Conservation (phyloP, 1,140 invertebrate genomes). For the Drosophila trapezifrons region DNA sequence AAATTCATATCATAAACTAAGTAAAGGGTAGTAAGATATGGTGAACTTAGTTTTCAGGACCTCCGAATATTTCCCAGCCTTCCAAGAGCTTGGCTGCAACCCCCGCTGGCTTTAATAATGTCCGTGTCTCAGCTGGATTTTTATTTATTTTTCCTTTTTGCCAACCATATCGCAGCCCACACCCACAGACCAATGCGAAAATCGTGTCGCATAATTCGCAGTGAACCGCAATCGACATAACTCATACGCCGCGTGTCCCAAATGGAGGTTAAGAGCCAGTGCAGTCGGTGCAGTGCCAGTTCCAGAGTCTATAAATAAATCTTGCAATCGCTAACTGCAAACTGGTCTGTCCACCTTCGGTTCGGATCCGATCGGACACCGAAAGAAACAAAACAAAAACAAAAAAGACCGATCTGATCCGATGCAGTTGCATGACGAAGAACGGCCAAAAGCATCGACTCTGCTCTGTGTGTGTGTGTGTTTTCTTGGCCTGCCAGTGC, state of each 20-base stretch:
- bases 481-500: conserved; percentile 29
- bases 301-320: conserved; percentile 75
- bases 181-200: conserved; percentile 19
- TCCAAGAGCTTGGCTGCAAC: too few relatives aligned
- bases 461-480: conserved; percentile 11
- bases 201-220: conserved; percentile 55
- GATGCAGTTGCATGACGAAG: conserved; percentile 45
- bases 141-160: background rate
- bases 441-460: conserved; percentile 27
- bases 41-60: background rate
- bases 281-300: conserved; percentile 47
- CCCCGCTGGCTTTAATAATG: background rate
- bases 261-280: conserved; percentile 77
- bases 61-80: background rate
- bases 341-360: conserved; percentile 53
- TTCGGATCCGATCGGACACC: conserved; percentile 4
- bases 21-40: background rate
- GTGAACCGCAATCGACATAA: conserved; percentile 67
- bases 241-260: conserved; percentile 77
- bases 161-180: background rate
- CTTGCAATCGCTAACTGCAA: conserved; percentile 50
- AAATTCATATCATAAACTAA: too few relatives aligned
- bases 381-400: conserved; percentile 7
- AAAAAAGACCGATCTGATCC: conserved; percentile 7
- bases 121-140: background rate